phyloP scores from a whole-genome alignment of 53 echinoderm and acorn worm genomes.

The Arbacia lixula region DNA sequence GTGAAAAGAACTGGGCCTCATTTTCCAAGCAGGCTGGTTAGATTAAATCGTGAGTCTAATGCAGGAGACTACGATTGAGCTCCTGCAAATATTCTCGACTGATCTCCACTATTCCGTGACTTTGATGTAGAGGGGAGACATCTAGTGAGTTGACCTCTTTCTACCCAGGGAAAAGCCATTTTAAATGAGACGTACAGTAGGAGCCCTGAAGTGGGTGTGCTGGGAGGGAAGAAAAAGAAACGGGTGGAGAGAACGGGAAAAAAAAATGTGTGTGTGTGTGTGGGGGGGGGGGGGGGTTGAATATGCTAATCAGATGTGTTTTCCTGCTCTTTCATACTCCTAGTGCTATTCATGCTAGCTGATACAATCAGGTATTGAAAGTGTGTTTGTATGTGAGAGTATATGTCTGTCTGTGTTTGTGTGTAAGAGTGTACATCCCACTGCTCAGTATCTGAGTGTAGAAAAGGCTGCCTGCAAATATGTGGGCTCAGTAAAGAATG shows the following conservation, averaged over 20 bases:
- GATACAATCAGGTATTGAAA: no score
- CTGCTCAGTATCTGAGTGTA: no score
- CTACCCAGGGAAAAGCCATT: constrained; percentile 35
- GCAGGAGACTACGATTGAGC: constrained; percentile 1
- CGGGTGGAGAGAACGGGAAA: not conserved
- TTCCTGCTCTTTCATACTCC: not conserved
- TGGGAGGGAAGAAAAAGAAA: no score
- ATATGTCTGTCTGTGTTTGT: no score
- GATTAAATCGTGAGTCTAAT: no score
- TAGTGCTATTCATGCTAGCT: constrained; percentile 11
- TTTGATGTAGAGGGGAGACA: constrained; percentile 44
- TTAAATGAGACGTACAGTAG: constrained; percentile 25
- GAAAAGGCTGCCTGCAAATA: no score
- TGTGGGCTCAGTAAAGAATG: no score
- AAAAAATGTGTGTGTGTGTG: constrained; percentile 35
- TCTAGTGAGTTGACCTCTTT: constrained; percentile 45
- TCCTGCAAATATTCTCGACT: constrained; percentile 29
- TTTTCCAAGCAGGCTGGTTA: no score
- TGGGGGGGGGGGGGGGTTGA: constrained; percentile 25
- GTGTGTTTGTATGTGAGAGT: no score
- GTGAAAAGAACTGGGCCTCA: no score
- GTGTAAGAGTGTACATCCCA: no score
- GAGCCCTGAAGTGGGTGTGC: no score
- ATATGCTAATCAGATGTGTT: constrained; percentile 46
- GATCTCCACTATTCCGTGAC: constrained; percentile 42